Conservation (phyloP, 2,113 vertebrate genomes). For the Dicentrarchus labrax region DNA sequence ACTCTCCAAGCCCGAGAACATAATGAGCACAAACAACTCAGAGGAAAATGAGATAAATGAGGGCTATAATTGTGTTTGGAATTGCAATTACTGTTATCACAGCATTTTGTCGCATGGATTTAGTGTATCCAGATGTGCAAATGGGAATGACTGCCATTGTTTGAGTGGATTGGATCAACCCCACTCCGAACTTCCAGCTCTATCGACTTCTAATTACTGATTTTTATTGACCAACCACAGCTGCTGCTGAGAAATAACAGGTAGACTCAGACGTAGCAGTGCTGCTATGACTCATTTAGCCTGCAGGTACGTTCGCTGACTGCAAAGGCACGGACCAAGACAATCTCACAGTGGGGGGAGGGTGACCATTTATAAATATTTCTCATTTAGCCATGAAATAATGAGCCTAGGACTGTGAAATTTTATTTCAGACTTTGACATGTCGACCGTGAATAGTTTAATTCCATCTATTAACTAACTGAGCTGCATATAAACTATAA, state of each 20-base stretch:
- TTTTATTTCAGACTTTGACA: neutral
- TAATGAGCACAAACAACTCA: slow-evolving; percentile 72
- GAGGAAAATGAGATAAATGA: slow-evolving; percentile 73
- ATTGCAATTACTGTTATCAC: slow-evolving; percentile 75
- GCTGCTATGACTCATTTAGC: slow-evolving; percentile 12
- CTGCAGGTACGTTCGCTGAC: neutral
- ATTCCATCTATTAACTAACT: neutral
- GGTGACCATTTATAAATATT: neutral
- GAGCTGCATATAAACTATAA: neutral
- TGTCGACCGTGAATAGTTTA: neutral
- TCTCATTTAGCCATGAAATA: neutral
- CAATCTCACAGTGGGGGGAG: neutral
- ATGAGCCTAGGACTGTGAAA: neutral
- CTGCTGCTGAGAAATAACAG: slow-evolving; percentile 38
- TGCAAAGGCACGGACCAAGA: neutral
- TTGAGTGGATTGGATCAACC: slow-evolving; percentile 53
- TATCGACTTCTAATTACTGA: slow-evolving; percentile 54
- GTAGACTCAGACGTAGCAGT: neutral
- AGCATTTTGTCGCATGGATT: slow-evolving; percentile 61
- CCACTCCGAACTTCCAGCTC: slow-evolving; percentile 24
- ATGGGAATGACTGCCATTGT: slow-evolving; percentile 62
- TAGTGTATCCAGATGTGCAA: slow-evolving; percentile 68
- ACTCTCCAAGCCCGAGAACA: slow-evolving; percentile 55
- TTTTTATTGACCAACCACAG: slow-evolving; percentile 57
- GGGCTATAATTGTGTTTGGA: slow-evolving; percentile 74